Percentiles rank a stretch among this genome's conserved stretches.
phyloP scores from a whole-genome alignment of 2,113 vertebrate species.

The Thinocorus orbignyianus region DNA sequence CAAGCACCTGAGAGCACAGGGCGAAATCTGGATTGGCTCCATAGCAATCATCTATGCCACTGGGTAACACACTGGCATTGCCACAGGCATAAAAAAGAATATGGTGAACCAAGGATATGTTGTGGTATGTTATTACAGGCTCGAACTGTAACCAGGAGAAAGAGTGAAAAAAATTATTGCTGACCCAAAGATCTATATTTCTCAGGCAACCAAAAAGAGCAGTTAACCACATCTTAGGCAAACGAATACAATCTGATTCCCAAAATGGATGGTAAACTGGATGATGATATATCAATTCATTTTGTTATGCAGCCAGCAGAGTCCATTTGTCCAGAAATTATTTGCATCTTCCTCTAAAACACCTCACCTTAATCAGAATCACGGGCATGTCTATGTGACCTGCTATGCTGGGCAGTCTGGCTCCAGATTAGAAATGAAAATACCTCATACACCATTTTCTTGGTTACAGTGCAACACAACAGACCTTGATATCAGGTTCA shows the following conservation, averaged over 20 bases:
- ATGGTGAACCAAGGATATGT: slow-evolving; percentile 78
- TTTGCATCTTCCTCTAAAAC: not conserved
- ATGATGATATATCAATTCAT: not conserved
- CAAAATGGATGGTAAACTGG: not conserved
- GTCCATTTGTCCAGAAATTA: not conserved
- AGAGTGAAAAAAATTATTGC: not conserved
- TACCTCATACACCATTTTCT: not conserved
- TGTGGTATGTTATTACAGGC: slow-evolving; percentile 56
- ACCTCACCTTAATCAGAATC: not conserved
- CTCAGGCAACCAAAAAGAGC: not conserved
- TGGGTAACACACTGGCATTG: slow-evolving; percentile 27
- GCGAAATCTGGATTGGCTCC: slow-evolving; percentile 16
- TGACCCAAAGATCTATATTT: not conserved
- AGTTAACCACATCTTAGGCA: not conserved
- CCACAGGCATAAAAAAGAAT: slow-evolving; percentile 80
- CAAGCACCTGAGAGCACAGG: slow-evolving; percentile 71
- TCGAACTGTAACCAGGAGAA: slow-evolving; percentile 70
- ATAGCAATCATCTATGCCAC: slow-evolving; percentile 67
- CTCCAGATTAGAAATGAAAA: not conserved
- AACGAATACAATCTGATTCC: not conserved
- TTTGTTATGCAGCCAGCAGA: not conserved
- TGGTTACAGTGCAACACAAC: not conserved
- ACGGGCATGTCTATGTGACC: not conserved
- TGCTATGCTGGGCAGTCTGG: not conserved
- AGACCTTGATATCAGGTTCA: not conserved